Conservation (phyloP, 1,140 invertebrate species). For the Drosophila arawakana region DNA sequence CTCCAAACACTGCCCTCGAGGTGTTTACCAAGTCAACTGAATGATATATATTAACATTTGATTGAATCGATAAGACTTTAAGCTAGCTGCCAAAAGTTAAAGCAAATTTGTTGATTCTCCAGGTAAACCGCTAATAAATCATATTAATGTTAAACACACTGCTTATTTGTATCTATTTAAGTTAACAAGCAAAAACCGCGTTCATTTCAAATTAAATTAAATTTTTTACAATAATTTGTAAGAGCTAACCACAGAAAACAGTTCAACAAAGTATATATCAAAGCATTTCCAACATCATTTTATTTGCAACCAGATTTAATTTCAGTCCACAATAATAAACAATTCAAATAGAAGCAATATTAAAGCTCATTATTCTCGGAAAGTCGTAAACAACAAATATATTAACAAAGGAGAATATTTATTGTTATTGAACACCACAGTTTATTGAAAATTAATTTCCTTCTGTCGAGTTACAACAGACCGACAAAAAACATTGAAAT, state of each 20-base stretch:
- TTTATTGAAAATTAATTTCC: conserved; percentile 27
- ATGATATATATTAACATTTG: conserved; percentile 17
- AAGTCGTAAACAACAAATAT: neutral
- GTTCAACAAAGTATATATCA: too few relatives aligned
- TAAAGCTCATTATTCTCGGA: too few relatives aligned
- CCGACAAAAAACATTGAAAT: conserved; percentile 21
- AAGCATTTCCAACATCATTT: too few relatives aligned
- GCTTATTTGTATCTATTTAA: neutral
- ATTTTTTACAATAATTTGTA: too few relatives aligned
- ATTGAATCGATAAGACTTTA: conserved; percentile 5
- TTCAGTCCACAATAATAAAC: too few relatives aligned
- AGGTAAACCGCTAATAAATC: neutral
- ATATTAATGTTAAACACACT: too few relatives aligned
- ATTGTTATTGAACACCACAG: neutral
- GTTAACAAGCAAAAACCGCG: neutral
- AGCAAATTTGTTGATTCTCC: neutral
- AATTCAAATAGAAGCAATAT: too few relatives aligned
- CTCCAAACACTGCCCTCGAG: conserved; percentile 50
- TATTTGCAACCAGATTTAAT: too few relatives aligned
- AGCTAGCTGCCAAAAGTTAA: neutral
- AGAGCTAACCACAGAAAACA: too few relatives aligned
- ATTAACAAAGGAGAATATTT: neutral
- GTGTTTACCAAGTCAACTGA: conserved; percentile 46
- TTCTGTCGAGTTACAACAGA: neutral
- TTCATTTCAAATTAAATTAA: too few relatives aligned